Base-by-base conservation (phyloP, 2,888 invertebrate genomes). In the Drosophila falleni region DNA sequence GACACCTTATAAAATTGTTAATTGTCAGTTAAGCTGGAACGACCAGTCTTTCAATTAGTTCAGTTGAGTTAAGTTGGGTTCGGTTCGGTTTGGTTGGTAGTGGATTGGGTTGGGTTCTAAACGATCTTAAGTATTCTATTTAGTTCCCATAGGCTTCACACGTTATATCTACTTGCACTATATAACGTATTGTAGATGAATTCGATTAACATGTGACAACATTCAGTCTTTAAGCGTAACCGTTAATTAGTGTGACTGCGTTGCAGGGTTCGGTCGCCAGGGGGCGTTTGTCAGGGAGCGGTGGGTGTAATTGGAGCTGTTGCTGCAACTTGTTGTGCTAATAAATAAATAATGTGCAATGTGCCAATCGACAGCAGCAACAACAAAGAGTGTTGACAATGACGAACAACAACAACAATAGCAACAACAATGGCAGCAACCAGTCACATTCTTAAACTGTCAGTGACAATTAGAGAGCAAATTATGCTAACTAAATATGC, bases 401-500 rank as follows among this genome's bases (percentile, higher is more conserved):
- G 47, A 49, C 39, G 11, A 19, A 42, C 42, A 56, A 44, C 47
- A 59, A 50, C 50, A 56, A 29, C 44, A 60, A 19, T 46, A 41
- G 26, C 59, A 44, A 33, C 50, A 15, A 53, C 58, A 58, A 35
- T 31, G 16, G 8, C 50, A 51, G n/a, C 58, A 69, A 67, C 78
- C 61, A 72, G 71, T 65, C 69, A 41, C 85, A 89, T 89, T 86
- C 88, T 75, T 67, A 60, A 64, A 63, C 78, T 78, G 80, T 85
- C 88, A 75, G 65, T 78, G 80, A 86, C 80, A 86, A 86, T 88
- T 87, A 82, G 69, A 74, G 78, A 72, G 80, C 87, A 75, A 88
- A 86, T 89, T 89, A 86, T 88, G 88, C 83, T 72, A 89, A 85
- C 87, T 80, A 87, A 84, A 86, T 87, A 79, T 68, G 76, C 72